Percentiles rank a stretch among this genome's conserved stretches.
phyloP scores from a whole-genome alignment of 1,140 invertebrate species.

The Cotesia glomerata region DNA sequence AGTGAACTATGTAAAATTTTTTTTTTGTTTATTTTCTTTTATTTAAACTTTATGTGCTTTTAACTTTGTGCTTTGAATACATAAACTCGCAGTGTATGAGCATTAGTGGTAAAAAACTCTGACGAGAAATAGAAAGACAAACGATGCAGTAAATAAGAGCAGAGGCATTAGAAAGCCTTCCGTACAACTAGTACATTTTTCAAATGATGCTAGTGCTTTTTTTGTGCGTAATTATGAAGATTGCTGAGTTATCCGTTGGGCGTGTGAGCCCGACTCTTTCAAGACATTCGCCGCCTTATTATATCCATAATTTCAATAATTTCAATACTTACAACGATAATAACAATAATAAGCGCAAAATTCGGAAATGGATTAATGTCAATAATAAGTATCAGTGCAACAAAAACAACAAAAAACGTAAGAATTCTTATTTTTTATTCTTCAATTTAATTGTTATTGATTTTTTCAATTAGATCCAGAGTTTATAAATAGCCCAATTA shows the following conservation, averaged over 20 bases:
- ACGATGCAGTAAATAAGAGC: background rate
- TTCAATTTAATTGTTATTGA: background rate
- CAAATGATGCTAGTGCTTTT: conserved; percentile 59
- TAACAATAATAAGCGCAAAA: conserved; percentile 39
- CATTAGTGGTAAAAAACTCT: background rate
- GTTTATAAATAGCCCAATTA: background rate
- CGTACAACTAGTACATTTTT: conserved; percentile 18
- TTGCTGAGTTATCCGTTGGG: conserved; percentile 60
- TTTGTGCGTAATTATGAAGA: conserved; percentile 63
- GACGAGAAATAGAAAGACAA: background rate
- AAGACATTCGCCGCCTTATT: conserved; percentile 36
- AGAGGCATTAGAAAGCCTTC: conserved; percentile 7
- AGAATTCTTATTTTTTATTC: conserved; percentile 25
- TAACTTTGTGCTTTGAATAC: background rate
- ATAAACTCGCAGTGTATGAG: background rate
- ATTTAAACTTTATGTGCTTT: no score
- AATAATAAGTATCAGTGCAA: conserved; percentile 32
- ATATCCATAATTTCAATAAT: conserved; percentile 32
- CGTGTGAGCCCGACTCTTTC: conserved; percentile 43
- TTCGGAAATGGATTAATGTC: conserved; percentile 23
- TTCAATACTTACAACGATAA: conserved; percentile 35
- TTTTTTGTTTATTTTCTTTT: background rate
- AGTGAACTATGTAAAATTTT: background rate
- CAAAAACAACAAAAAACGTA: conserved; percentile 45
- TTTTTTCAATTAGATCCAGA: background rate